Evolutionary conservation across 2,888 invertebrate genomes (phyloP).

Genomic region (Netelia inedita): DNA sequence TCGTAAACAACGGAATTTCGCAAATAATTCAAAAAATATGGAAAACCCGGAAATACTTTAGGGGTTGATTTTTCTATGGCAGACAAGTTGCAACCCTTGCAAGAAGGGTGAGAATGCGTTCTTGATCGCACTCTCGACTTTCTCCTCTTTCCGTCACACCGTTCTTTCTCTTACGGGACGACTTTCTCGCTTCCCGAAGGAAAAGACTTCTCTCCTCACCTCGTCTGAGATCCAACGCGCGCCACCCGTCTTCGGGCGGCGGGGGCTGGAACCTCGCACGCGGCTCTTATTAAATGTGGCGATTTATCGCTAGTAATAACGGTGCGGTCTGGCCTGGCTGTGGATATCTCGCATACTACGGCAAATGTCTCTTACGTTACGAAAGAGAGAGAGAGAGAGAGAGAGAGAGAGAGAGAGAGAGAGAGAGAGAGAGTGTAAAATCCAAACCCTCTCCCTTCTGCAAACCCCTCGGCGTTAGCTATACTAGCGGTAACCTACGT

Average conservation of each 20-base stretch:
- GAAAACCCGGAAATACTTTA: not conserved
- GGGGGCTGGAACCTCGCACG: constrained; percentile 52
- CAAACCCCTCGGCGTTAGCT: not conserved
- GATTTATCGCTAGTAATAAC: constrained; percentile 85
- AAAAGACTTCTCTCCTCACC: constrained; percentile 24
- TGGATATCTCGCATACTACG: constrained; percentile 44
- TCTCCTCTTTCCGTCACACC: not conserved
- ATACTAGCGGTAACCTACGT: constrained; percentile 47
- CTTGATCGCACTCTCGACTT: constrained; percentile 23
- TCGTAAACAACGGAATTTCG: not conserved
- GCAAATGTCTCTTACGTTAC: constrained; percentile 68
- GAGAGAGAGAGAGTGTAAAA: not conserved
- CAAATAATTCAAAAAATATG: not conserved
- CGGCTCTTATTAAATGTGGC: constrained; percentile 84
- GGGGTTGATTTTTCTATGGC: constrained; percentile 18
- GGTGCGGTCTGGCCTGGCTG: constrained; percentile 79
- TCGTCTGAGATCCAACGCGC: constrained; percentile 30
- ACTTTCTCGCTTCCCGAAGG: constrained; percentile 31
- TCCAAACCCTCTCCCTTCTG: not conserved
- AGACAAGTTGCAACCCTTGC: constrained; percentile 32
- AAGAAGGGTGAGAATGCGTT: constrained; percentile 6
- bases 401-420: not conserved
- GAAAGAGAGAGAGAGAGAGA: not conserved
- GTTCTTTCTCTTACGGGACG: not conserved
- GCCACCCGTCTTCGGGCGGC: constrained; percentile 59